These are phyloP conservation scores for Linyphia triangularis DNA, from an alignment of 2,888 invertebrate species.

Conservation along the genomic window DNA sequence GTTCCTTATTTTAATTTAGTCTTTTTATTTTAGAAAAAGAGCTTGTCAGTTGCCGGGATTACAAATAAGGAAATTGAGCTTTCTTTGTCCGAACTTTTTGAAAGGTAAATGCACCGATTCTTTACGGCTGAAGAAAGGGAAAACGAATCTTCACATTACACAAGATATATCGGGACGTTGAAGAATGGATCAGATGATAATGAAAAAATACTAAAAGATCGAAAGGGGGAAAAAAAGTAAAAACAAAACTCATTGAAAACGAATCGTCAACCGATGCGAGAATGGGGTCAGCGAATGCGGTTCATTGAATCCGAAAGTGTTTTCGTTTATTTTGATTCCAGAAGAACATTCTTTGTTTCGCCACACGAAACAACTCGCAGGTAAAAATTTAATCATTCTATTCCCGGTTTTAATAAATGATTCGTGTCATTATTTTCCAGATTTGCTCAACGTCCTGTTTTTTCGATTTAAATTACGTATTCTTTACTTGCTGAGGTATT, in stretches of 20 bases:
- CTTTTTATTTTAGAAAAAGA: too few relatives aligned
- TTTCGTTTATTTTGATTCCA: conserved; percentile 31
- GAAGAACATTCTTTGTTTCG: background rate
- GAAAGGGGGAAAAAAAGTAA: background rate
- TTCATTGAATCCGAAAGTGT: conserved; percentile 60
- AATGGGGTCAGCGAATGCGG: conserved; percentile 33
- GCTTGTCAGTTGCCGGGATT: background rate
- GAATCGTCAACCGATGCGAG: background rate
- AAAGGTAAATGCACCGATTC: background rate
- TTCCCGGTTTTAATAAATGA: background rate
- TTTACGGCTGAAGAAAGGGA: background rate
- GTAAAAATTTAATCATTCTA: background rate
- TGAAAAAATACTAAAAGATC: background rate
- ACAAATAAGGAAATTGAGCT: background rate
- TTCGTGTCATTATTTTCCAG: background rate
- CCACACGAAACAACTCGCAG: background rate
- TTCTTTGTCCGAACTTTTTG: background rate
- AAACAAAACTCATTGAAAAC: conserved; percentile 2
- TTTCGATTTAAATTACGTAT: background rate
- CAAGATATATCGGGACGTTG: too few relatives aligned
- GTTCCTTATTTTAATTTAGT: too few relatives aligned
- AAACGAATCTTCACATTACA: background rate
- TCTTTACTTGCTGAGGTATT: background rate
- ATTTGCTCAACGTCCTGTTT: background rate
- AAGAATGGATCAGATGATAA: too few relatives aligned